Evolutionary conservation across 2,888 invertebrate genomes (phyloP), one percentile per base, ranked within the genome.

Genomic region (Ptycholaimellus sp.): DNA sequence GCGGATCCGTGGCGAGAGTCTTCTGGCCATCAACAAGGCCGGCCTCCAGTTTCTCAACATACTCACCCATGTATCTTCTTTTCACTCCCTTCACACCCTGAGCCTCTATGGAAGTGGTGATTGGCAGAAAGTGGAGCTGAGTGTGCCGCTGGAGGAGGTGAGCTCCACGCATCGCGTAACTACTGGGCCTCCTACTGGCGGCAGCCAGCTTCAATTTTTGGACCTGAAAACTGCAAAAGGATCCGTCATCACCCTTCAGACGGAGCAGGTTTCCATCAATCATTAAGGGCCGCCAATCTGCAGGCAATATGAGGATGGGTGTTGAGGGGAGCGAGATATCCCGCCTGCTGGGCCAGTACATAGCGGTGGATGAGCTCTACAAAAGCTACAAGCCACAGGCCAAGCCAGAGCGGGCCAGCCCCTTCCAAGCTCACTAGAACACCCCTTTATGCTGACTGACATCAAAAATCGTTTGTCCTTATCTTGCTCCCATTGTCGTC

Each of bases 171-270:
- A 87, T 51, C 83, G 83, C 68, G 77, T 73, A 20, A 57, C 81
- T 43, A 80, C 80, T 0, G 83, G 83, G 54, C 81, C 82, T 59
- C 33, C 38, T 19, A 21, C 14, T 23, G 32, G 29, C 17, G 35
- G 28, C 3, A 32, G 22, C 13, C 82, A 82, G 44, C 75, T 79
- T 2, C 67, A 85, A 42, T 83, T 73, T 64, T 68, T 93, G 59
- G 90, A 93, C 65, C 78, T 93, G 74, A 90, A 90, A 87, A 57
- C 67, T 90, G 55, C 76, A 87, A 72, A 82, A 83, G 59, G 87
- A 87, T 64, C 72, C 48, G 82, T 87, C 52, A 81, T 83, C 42
- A 70, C 87, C 49, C 72, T 93, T 48, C 87, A 90, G 60, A 93
- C 90, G 1, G 85, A 90, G 63, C 61, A 62, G 58, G 46, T 46